Evolutionary conservation across 2,888 invertebrate genomes (phyloP), one percentile per base, ranked within the genome.

Genomic region (Sphaerophoria rueppellii): DNA sequence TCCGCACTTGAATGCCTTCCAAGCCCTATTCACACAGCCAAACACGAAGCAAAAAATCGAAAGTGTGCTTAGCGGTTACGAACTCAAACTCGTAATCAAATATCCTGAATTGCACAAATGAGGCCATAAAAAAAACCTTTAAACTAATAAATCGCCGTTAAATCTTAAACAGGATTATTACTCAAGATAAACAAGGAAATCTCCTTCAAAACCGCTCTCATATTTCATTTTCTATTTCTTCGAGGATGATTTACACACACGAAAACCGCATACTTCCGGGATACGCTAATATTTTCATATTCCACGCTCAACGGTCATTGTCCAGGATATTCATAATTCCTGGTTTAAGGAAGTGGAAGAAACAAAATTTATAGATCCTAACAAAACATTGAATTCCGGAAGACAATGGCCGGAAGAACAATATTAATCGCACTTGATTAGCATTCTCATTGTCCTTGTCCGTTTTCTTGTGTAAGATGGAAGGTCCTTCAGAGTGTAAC

Each of bases 371-470:
- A 35, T 34, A 48, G 48, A 34, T 85, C 85, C 72, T 65, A 73
- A 81, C 67, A 85, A 43, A 81, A 85, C 76, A 79, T 78, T 60
- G 52, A 37, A 11, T 14, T 7, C 16, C 14, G 11, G 65, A 67
- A 81, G 55, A 72, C 61, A 74, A 67, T 58, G 35, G 40, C 37
- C 76, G 70, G 76, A 76, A 77, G 83, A 71, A 72, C 70, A 71
- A 85, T 55, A 85, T 85, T 85, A 85, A 85, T 85, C 81, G 81
- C 85, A 77, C 76, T 85, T 81, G 73, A 85, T 85, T 85, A 85
- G 85, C 85, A 85, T 85, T 85, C 81, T 76, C 70, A 81, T 85
- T 85, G 81, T 85, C 81, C 46, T 61, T 73, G 6, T 54, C 58
- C 73, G 81, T 58, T 16, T 0, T 52, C 12, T 16, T 60, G 9